Base-by-base conservation (phyloP, 2,888 invertebrate genomes). In the Arrhopalites spinosus region DNA sequence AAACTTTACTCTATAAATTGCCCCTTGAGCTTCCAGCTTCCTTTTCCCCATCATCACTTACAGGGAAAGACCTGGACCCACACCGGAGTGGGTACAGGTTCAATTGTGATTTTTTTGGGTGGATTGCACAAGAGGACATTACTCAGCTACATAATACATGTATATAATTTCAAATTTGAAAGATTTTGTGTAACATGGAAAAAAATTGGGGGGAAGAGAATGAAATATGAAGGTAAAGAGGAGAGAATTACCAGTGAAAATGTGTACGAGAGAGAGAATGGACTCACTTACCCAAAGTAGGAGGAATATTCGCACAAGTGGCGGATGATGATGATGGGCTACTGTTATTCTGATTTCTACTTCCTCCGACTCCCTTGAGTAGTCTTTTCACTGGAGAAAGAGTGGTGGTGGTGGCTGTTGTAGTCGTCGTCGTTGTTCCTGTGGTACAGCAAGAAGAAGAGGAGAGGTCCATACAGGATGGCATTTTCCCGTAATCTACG, bases 401-500 rank as follows among this genome's bases (percentile, higher is more conserved):
- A 27, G 59, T 25, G n/a, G 29, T 56, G 7, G 1, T 47, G 20
- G 50, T n/a, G 30, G n/a, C 8, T n/a, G 53, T 50, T 15, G 47
- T 69, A 13, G 69, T 59, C 27, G 11, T 59, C 23, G 27, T 27
- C 15, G 47, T 53, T 13, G 13, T 64, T 43, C 30, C 43, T 8
- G 36, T 36, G n/a, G 59, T 43, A 59, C 36, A 36, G 25, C 47
- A 43, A 25, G 72, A 59, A 30, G 72, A 61, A 23, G 78, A 45
- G 75, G 81, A 75, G 78, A 81, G 75, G 77, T 81, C 81, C 76
- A 81, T 81, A 45, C 81, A 79, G 74, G 74, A 68, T 69, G 69
- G 61, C 56, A 74, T 74, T 68, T 74, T 74, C 11, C 68, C 68
- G 68, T 74, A 74, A 74, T 74, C 74, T 74, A 13, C 23, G 20